These are phyloP conservation scores for Archilochus colubris DNA, from an alignment of 2,113 vertebrate species.

Conservation along the genomic window DNA sequence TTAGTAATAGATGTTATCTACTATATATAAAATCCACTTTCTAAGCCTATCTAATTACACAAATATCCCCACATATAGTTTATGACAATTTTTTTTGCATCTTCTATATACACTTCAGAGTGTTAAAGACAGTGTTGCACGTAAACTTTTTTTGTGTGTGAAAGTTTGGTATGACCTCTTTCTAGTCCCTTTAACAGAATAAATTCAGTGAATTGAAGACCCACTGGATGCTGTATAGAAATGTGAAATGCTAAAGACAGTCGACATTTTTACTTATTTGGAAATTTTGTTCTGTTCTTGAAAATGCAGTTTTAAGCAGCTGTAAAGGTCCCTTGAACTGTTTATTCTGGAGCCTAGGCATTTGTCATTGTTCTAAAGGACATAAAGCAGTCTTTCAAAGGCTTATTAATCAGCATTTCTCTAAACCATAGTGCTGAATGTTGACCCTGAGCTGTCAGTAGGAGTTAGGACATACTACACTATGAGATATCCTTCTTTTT, in stretches of 20 bases:
- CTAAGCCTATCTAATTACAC: not conserved
- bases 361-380: not conserved
- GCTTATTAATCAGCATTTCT: conserved; percentile 21
- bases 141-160: not conserved
- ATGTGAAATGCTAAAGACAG: not conserved
- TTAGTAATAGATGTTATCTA: not conserved
- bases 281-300: not conserved
- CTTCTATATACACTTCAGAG: not conserved
- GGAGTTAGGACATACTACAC: not conserved
- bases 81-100: not conserved
- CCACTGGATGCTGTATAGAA: not conserved
- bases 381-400: not conserved
- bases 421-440: not conserved
- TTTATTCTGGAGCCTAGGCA: not conserved
- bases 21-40: not conserved
- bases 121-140: not conserved
- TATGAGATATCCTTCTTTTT: not conserved
- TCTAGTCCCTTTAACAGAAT: not conserved
- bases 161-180: not conserved
- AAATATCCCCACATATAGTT: not conserved
- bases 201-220: not conserved
- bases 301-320: not conserved
- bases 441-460: conserved; percentile 37
- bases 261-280: not conserved
- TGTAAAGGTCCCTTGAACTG: not conserved